These are phyloP conservation scores for Agapornis canus DNA, from an alignment of 2,797 vertebrate genomes.

Conservation along the genomic window DNA sequence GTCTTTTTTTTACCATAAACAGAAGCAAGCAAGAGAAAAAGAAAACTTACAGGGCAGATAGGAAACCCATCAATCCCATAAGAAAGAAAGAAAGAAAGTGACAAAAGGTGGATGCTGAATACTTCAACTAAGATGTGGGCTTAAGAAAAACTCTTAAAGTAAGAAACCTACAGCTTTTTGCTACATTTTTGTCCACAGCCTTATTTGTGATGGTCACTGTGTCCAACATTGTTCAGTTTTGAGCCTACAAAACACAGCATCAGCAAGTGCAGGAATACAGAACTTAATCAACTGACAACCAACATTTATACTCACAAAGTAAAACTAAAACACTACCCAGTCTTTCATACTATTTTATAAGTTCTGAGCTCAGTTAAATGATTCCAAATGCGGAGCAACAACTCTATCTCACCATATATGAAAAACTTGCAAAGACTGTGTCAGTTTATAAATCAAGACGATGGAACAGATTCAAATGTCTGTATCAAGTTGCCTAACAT, in stretches of 20 bases:
- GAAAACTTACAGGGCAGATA: not conserved
- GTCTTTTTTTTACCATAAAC: not conserved
- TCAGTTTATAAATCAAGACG: conserved; percentile 45
- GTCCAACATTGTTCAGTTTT: not conserved
- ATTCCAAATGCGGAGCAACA: conserved; percentile 31
- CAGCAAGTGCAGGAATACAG: not conserved
- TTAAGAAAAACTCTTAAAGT: not conserved
- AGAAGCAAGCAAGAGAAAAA: not conserved
- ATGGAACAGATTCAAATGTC: conserved; percentile 39
- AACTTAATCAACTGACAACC: not conserved
- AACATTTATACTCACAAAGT: not conserved
- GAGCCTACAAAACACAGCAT: not conserved
- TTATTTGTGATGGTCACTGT: not conserved
- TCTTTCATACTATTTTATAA: not conserved
- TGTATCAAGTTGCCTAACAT: not conserved
- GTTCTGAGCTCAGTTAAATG: not conserved
- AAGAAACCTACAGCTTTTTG: not conserved
- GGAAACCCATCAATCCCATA: not conserved
- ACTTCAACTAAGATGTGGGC: not conserved
- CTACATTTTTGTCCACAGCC: not conserved
- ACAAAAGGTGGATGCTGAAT: not conserved
- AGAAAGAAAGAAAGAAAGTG: not conserved
- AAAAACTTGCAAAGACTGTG: conserved; percentile 19
- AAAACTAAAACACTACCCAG: not conserved
- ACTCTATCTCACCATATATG: not conserved